Evolutionary conservation across 2,113 vertebrate genomes (phyloP), one percentile per base, ranked within the genome.

Genomic region (Tachysurus vachellii): DNA sequence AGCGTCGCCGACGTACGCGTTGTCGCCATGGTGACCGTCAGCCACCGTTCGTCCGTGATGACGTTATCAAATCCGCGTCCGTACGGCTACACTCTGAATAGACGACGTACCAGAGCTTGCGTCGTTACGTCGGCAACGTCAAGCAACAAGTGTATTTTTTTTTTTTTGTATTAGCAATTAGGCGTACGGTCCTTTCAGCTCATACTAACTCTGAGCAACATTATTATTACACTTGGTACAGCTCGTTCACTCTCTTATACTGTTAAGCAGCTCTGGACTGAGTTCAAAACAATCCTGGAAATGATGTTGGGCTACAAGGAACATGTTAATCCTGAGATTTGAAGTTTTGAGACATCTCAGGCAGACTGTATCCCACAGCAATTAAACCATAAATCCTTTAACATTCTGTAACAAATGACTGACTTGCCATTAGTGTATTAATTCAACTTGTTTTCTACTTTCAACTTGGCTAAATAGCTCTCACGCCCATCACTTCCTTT

Each of bases 1-100:
- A 82, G 80, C 95, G 93, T 95, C 94, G 94, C 89, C 91, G 92
- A 92, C 91, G 93, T 92, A 92, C 92, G 94, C 93, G 91, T 93
- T 92, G 94, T 95, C 92, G 93, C 92, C 93, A 59, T 62, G 93
- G 94, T 93, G 91, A 95, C 93, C 87, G 92, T 87, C 89, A 86
- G 79, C 91, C 92, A 88, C 87, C n/a, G 84, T 85, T 44, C 44
- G 92, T 84, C 89, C 89, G 90, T 85, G 88, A 47, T 91, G 92
- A 94, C 94, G 42, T 94, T 94, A 93, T 92, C 93, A 94, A 86
- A 91, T 91, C 91, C 93, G 91, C 91, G 88, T 92, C 82, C 90
- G 2, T 84, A 71, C 71, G 90, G 87, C 84, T 75, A 85, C 92
- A 9, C 93, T 89, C 21, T 92, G 87, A 88, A 90, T 86, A 84